Conservation (phyloP, 2,888 invertebrate genomes). For the Pomacea canaliculata region DNA sequence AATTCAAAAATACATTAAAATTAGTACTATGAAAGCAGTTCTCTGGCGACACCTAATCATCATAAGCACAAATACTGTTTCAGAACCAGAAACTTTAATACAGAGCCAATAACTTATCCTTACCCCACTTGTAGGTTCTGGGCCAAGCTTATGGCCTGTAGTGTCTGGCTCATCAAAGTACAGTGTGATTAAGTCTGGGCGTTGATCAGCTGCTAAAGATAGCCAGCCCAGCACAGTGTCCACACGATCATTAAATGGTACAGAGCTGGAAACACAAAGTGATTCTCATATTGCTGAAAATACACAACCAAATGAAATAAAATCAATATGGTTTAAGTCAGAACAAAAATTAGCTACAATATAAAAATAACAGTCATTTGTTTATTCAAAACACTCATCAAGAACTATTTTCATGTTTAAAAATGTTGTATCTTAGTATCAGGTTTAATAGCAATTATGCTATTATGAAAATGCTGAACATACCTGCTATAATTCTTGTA, state of each 20-base stretch:
- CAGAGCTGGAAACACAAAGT: conserved; percentile 27
- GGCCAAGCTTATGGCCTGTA: conserved; percentile 59
- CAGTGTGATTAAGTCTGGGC: conserved; percentile 58
- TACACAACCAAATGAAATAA: too few relatives aligned
- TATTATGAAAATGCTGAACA: conserved; percentile 8
- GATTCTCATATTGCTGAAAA: too few relatives aligned
- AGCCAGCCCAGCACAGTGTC: conserved; percentile 53
- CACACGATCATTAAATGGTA: conserved; percentile 49
- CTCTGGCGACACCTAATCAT: too few relatives aligned
- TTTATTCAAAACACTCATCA: too few relatives aligned
- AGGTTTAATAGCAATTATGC: too few relatives aligned
- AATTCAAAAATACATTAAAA: too few relatives aligned
- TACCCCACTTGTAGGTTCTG: conserved; percentile 24
- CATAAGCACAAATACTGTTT: too few relatives aligned
- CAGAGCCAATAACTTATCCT: background rate
- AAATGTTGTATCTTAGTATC: too few relatives aligned
- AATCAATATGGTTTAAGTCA: background rate
- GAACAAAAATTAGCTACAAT: background rate
- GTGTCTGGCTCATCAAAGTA: conserved; percentile 65
- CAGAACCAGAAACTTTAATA: too few relatives aligned
- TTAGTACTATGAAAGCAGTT: too few relatives aligned
- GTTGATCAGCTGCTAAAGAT: conserved; percentile 45
- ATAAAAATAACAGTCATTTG: too few relatives aligned
- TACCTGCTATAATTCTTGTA: conserved; percentile 44
- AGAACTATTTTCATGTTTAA: too few relatives aligned